Evolutionary conservation across 1,140 invertebrate genomes (phyloP), one percentile per base, ranked within the genome.

Genomic region (Orussus abietinus): DNA sequence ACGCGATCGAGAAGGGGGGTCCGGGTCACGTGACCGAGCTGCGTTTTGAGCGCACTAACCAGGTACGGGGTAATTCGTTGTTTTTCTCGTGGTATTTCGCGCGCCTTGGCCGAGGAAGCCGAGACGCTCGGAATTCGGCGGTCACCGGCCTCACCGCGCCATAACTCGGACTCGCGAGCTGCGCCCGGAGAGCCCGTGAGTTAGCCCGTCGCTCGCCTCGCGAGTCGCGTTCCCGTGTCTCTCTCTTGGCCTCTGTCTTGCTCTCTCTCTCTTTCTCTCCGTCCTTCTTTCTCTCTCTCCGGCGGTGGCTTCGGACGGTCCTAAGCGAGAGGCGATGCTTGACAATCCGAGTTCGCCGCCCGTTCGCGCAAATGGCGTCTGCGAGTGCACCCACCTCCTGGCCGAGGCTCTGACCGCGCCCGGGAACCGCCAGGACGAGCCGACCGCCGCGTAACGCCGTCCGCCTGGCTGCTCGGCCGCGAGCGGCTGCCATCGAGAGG

Each of bases 21-120:
- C 33, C 36, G 49, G 63, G 61, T 71, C 68, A 71, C 68, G 68
- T 71, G 68, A 71, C 62, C 53, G 49, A 54, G 52, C 55, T 67
- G 64, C 65, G 62, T 69, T 70, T 67, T 62, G 65, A 69, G 66
- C 65, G 62, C 62, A 62, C 57, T 67, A 68, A 59, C 58, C 66
- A 66, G 64, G 66, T 69, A 71, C 55, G 58, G 54, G 46, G 29
- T 52, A 54, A 55, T 63, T 57, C 45, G 47, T 68, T 68, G 59
- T 68, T 69, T 68, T 69, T 67, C 59, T 60, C 50, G 50, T 62
- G 55, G 42, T 57, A 53, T 62, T 66, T 61, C 58, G 57, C 55
- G 51, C 49, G 53, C 51, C 58, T 49, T 51, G 51, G 38, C 51
- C 41, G 44, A 53, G 55, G 58, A 59, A 39, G 45, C 47, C 54